These are phyloP conservation scores for Pomacea canaliculata DNA, from an alignment of 2,888 invertebrate species.

Conservation along the genomic window DNA sequence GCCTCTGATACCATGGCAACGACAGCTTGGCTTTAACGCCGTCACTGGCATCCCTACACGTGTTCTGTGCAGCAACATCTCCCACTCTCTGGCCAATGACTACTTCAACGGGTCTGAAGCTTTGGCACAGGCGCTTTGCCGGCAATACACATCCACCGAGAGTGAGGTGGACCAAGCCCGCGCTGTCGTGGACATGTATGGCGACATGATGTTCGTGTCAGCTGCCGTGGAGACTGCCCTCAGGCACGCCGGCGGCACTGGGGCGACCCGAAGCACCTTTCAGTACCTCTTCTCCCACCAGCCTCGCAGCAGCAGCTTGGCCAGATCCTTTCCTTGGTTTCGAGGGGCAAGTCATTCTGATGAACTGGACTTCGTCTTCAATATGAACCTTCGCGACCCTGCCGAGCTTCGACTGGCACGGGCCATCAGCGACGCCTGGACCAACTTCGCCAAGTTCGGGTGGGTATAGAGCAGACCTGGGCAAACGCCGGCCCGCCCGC, in stretches of 20 bases:
- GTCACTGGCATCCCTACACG: constrained; percentile 25
- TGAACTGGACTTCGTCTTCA: constrained; percentile 28
- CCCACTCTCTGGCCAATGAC: constrained; percentile 25
- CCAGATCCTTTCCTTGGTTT: constrained; percentile 20
- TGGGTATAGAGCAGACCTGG: too few relatives aligned
- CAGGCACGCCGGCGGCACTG: constrained; percentile 14
- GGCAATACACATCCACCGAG: not conserved
- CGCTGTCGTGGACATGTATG: constrained; percentile 30
- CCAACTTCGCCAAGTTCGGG: constrained; percentile 95
- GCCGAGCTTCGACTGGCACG: constrained; percentile 83
- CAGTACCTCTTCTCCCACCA: constrained; percentile 32
- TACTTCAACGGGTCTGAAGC: constrained; percentile 22
- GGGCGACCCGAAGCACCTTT: constrained; percentile 11
- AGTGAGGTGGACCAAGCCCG: constrained; percentile 21
- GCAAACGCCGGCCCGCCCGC: too few relatives aligned
- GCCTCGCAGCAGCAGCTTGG: not conserved
- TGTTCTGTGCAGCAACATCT: constrained; percentile 28
- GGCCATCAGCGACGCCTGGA: constrained; percentile 92
- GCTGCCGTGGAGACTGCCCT: constrained; percentile 22
- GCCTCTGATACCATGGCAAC: constrained; percentile 22
- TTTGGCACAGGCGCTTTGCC: not conserved
- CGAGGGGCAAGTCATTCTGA: constrained; percentile 27
- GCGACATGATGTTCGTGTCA: constrained; percentile 34
- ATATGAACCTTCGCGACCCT: constrained; percentile 66
- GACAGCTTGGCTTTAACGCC: constrained; percentile 18